These are phyloP conservation scores for Ahaetulla prasina DNA, from an alignment of 2,113 vertebrate genomes.

Conservation along the genomic window DNA sequence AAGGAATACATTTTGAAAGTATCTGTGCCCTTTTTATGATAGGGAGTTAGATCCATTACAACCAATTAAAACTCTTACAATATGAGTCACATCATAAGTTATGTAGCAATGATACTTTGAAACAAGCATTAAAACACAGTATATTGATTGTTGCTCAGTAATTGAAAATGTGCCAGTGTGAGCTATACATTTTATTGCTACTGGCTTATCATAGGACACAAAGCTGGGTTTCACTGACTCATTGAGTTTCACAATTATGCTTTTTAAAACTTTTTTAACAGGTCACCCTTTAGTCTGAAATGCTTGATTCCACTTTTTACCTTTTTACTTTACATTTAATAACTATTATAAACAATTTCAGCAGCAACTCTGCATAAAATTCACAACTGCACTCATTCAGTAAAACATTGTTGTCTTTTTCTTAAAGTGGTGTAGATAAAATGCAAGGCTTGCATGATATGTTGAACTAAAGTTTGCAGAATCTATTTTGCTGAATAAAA, in stretches of 20 bases:
- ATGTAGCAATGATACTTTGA: neutral
- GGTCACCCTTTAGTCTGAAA: neutral
- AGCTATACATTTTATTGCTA: slow-evolving; percentile 8
- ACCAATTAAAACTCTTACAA: neutral
- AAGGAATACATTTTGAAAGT: neutral
- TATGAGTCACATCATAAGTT: neutral
- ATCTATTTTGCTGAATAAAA: neutral
- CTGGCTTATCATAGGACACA: neutral
- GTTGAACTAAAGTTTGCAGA: neutral
- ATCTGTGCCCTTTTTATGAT: neutral
- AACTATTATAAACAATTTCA: neutral
- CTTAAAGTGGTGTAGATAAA: neutral
- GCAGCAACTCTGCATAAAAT: neutral
- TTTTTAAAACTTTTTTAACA: slow-evolving; percentile 13
- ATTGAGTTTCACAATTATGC: neutral
- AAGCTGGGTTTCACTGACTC: neutral
- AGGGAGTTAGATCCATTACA: neutral
- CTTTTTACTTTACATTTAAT: neutral
- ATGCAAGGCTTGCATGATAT: neutral
- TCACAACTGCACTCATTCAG: neutral
- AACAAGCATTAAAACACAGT: neutral
- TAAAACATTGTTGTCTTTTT: neutral
- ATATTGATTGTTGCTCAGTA: neutral
- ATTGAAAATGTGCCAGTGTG: neutral
- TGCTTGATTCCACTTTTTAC: neutral